A percentile compares a stretch with the other conserved stretches of the same genome.
phyloP scores from a whole-genome alignment of 2,888 invertebrate species.

The Drosophila melanocephala region DNA sequence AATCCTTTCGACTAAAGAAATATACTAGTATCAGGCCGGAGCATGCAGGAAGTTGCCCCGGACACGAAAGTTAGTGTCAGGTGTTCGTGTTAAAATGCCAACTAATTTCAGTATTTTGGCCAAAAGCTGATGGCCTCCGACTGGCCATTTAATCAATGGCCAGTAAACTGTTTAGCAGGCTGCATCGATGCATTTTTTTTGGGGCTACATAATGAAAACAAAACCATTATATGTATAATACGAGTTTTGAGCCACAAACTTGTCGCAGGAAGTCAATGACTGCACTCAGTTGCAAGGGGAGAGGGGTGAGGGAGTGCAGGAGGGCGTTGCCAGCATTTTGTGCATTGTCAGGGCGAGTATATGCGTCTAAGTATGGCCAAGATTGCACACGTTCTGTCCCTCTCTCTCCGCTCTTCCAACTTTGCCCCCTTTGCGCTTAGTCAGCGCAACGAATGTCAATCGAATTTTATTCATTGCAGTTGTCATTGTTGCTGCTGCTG shows the following conservation, averaged over 20 bases:
- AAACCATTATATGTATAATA: constrained; percentile 69
- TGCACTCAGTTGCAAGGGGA: neutral
- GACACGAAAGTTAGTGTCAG: constrained; percentile 61
- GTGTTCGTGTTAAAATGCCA: constrained; percentile 82
- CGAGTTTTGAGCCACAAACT: constrained; percentile 59
- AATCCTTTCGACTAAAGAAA: constrained; percentile 73
- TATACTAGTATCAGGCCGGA: constrained; percentile 54
- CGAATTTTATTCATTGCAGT: constrained; percentile 71
- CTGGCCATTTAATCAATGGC: constrained; percentile 68
- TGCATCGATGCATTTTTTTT: constrained; percentile 38
- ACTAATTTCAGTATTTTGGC: constrained; percentile 79
- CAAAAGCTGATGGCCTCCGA: constrained; percentile 51
- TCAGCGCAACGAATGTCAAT: constrained; percentile 75
- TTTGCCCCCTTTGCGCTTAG: constrained; percentile 49
- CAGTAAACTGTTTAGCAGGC: constrained; percentile 54
- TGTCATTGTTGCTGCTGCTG: constrained; percentile 50
- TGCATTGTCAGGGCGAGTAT: constrained; percentile 26
- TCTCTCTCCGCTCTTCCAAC: neutral
- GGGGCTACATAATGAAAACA: constrained; percentile 69
- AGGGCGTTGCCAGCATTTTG: constrained; percentile 60
- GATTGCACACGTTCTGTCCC: constrained; percentile 62
- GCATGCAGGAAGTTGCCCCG: constrained; percentile 49
- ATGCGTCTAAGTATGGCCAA: constrained; percentile 57
- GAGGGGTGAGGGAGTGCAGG: neutral
- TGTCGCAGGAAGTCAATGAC: constrained; percentile 71